phyloP scores from a whole-genome alignment of 1,140 invertebrate species.

The Riptortus pedestris region DNA sequence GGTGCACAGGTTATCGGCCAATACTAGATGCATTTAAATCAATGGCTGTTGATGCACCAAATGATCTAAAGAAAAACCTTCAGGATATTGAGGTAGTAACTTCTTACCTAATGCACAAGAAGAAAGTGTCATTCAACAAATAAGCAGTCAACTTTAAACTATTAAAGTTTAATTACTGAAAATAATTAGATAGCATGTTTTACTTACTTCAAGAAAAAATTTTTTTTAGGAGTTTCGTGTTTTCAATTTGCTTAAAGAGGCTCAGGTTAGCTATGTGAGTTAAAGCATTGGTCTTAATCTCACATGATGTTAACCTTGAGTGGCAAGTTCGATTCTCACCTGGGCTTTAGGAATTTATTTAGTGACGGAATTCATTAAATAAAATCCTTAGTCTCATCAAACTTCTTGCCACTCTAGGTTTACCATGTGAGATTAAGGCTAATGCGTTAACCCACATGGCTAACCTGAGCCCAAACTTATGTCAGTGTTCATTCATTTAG shows the following conservation, averaged over 20 bases:
- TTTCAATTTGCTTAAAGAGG: not conserved
- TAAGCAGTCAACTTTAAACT: not conserved
- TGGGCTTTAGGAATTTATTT: too few species aligned
- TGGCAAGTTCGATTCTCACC: too few species aligned
- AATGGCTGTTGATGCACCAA: conserved; percentile 36
- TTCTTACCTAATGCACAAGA: not conserved
- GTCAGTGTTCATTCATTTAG: too few species aligned
- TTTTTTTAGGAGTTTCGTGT: not conserved
- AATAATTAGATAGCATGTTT: not conserved
- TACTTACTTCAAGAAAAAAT: not conserved
- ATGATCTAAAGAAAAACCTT: conserved; percentile 32
- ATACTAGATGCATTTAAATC: conserved; percentile 67
- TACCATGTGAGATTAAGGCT: too few species aligned
- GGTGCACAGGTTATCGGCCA: conserved; percentile 78
- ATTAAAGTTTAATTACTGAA: not conserved
- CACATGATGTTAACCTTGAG: too few species aligned
- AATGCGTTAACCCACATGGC: too few species aligned
- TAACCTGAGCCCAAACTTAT: too few species aligned
- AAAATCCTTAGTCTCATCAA: too few species aligned
- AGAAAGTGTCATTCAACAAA: not conserved
- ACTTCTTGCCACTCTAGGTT: too few species aligned
- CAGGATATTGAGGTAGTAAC: conserved; percentile 35
- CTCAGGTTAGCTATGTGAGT: too few species aligned
- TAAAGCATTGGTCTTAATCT: too few species aligned
- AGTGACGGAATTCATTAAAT: too few species aligned